These are phyloP conservation scores for Gnatocerus cornutus DNA, from an alignment of 2,888 invertebrate species.

Conservation along the genomic window DNA sequence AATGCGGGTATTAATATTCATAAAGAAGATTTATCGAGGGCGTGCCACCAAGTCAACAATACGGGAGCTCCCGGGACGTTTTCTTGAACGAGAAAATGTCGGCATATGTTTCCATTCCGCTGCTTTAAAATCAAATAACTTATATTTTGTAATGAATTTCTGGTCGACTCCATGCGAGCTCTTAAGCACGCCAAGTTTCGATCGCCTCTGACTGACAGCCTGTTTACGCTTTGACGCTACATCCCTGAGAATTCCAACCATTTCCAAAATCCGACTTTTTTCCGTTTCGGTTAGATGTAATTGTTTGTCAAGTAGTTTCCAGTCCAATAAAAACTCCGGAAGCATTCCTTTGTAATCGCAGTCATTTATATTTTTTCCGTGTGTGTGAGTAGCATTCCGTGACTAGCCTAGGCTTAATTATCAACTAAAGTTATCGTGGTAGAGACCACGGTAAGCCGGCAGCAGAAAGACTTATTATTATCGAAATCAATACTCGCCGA, in stretches of 20 bases:
- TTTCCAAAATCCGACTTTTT: slow-evolving; percentile 27
- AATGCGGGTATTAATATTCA: slow-evolving; percentile 41
- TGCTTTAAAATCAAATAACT: neutral
- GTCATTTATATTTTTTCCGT: slow-evolving; percentile 17
- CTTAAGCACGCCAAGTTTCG: neutral
- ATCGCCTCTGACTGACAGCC: slow-evolving; percentile 27
- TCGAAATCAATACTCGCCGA: slow-evolving; percentile 49
- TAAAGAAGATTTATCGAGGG: slow-evolving; percentile 13
- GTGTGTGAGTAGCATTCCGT: slow-evolving; percentile 30
- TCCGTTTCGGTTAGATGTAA: slow-evolving; percentile 22
- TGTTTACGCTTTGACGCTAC: slow-evolving; percentile 5
- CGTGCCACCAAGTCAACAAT: slow-evolving; percentile 25
- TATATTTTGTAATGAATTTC: neutral
- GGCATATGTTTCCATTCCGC: too few relatives aligned
- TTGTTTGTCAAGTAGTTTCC: slow-evolving; percentile 36
- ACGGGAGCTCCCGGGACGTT: neutral
- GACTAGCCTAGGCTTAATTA: slow-evolving; percentile 45
- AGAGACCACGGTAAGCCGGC: slow-evolving; percentile 38
- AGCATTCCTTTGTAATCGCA: slow-evolving; percentile 18
- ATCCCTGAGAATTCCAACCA: slow-evolving; percentile 21
- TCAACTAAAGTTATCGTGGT: slow-evolving; percentile 45
- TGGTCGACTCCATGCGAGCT: neutral
- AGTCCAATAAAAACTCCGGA: slow-evolving; percentile 19
- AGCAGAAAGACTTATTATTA: slow-evolving; percentile 49
- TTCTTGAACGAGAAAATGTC: too few relatives aligned